Evolutionary conservation across 2,888 invertebrate genomes (phyloP).

Genomic region (Xanthorhoe spadicearia): DNA sequence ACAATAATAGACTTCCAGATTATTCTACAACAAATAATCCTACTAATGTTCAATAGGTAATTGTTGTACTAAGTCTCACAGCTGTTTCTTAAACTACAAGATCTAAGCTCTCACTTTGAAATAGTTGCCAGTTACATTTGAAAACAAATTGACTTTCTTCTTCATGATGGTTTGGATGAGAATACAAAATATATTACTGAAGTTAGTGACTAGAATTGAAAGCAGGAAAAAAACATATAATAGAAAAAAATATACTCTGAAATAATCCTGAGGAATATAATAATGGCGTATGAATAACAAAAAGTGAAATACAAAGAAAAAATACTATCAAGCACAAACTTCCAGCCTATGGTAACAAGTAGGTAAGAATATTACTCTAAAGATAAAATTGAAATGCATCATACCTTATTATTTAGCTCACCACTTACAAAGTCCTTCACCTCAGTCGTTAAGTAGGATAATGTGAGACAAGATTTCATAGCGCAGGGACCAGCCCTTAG

Average conservation of each 20-base stretch:
- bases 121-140: slow-evolving; percentile 20
- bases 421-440: slow-evolving; percentile 38
- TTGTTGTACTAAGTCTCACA: slow-evolving; percentile 70
- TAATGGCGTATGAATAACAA: slow-evolving; percentile 3
- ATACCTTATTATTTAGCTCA: slow-evolving; percentile 57
- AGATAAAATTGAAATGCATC: slow-evolving; percentile 76
- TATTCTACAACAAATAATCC: slow-evolving; percentile 81
- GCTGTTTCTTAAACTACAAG: slow-evolving; percentile 55
- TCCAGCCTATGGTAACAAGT: slow-evolving; percentile 70
- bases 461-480: slow-evolving; percentile 49
- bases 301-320: slow-evolving; percentile 40
- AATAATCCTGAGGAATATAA: slow-evolving; percentile 5
- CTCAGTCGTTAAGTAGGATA: slow-evolving; percentile 48
- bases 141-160: slow-evolving; percentile 5
- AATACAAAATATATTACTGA: slow-evolving; percentile 17
- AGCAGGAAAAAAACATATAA: slow-evolving; percentile 26
- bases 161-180: neutral
- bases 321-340: slow-evolving; percentile 56
- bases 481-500: slow-evolving; percentile 74
- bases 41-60: slow-evolving; percentile 57
- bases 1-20: slow-evolving; percentile 60
- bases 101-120: slow-evolving; percentile 45
- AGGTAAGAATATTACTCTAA: slow-evolving; percentile 54
- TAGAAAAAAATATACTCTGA: neutral
- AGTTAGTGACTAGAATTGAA: slow-evolving; percentile 41